Conservation (phyloP, 2,888 invertebrate genomes). For the Dyspetes luteomarginatus region DNA sequence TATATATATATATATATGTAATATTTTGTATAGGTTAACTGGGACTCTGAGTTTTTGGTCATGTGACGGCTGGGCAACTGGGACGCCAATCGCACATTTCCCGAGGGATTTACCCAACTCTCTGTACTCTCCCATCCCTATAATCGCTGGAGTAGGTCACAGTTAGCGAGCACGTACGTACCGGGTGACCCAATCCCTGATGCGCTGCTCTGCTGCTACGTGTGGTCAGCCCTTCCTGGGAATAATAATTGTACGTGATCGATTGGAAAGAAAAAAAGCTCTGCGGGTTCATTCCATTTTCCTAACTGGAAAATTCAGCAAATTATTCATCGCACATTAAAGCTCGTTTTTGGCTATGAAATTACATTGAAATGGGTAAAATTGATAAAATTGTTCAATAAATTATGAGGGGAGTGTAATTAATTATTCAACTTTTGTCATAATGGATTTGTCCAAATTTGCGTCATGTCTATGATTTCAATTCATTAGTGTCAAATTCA, state of each 20-base stretch:
- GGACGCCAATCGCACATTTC: constrained; percentile 56
- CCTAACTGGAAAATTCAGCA: not conserved
- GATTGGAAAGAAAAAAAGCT: constrained; percentile 18
- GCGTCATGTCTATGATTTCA: too few species aligned
- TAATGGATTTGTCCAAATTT: too few species aligned
- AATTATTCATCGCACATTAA: too few species aligned
- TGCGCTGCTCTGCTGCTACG: not conserved
- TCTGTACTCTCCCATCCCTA: constrained; percentile 49
- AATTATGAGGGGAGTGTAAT: too few species aligned
- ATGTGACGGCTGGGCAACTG: constrained; percentile 60
- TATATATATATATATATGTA: not conserved
- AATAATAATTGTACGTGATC: constrained; percentile 23
- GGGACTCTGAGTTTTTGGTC: constrained; percentile 68
- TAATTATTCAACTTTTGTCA: too few species aligned
- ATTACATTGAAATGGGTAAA: too few species aligned
- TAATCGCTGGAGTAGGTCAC: constrained; percentile 58
- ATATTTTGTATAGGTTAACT: constrained; percentile 21
- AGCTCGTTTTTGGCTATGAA: too few species aligned
- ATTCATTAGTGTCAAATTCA: too few species aligned
- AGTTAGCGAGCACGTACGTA: constrained; percentile 57
- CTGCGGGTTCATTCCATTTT: not conserved
- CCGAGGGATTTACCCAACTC: constrained; percentile 42
- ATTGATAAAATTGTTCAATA: not conserved
- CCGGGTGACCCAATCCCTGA: constrained; percentile 52
- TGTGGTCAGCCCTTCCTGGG: constrained; percentile 12